These are phyloP conservation scores for Lymantria dispar DNA, from an alignment of 2,888 invertebrate genomes.

Conservation along the genomic window DNA sequence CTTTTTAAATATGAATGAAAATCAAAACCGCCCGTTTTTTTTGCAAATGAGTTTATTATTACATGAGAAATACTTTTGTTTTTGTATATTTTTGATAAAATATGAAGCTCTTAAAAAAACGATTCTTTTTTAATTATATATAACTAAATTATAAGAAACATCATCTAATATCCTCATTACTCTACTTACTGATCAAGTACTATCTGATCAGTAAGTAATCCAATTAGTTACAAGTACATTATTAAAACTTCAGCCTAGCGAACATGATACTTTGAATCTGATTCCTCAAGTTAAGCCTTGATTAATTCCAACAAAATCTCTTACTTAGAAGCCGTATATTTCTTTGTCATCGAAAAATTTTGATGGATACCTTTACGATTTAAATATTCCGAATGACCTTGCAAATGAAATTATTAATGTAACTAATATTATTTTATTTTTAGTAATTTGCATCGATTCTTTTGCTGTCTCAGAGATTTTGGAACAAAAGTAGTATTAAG, in stretches of 20 bases:
- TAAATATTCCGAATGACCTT: constrained; percentile 31
- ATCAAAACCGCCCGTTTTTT: too few species aligned
- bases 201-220: background rate
- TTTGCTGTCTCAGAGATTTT: constrained; percentile 23
- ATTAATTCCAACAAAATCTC: constrained; percentile 20
- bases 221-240: constrained; percentile 2
- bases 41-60: too few species aligned
- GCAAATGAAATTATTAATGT: constrained; percentile 27
- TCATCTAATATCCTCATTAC: too few species aligned
- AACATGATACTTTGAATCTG: constrained; percentile 1
- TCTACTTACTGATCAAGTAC: too few species aligned
- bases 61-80: too few species aligned
- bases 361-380: constrained; percentile 26
- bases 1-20: too few species aligned
- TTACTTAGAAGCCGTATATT: constrained; percentile 18
- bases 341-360: constrained; percentile 31
- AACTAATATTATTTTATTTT: constrained; percentile 27
- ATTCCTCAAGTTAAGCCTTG: constrained; percentile 12
- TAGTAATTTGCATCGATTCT: constrained; percentile 28
- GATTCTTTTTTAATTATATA: too few species aligned
- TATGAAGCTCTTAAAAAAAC: too few species aligned
- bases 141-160: too few species aligned
- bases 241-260: background rate
- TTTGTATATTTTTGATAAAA: too few species aligned
- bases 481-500: constrained; percentile 29